phyloP scores from a whole-genome alignment of 2,113 vertebrate genomes.

The Thalassarche chlororhynchos region DNA sequence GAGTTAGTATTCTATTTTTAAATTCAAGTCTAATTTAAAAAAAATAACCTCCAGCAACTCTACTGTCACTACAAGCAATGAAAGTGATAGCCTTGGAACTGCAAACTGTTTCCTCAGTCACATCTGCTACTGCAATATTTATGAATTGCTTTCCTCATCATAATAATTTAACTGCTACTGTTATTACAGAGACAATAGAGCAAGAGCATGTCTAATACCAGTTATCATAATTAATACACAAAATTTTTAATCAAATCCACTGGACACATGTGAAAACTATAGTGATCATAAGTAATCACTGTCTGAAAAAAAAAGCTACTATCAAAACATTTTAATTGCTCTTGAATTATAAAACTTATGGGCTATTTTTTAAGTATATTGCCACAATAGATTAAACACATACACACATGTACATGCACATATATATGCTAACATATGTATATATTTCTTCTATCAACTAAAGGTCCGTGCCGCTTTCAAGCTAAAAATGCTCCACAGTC shows the following conservation, averaged over 20 bases:
- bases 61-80: slow-evolving; percentile 7
- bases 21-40: slow-evolving; percentile 12
- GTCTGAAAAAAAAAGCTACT: background rate
- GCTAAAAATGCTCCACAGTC: background rate
- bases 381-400: background rate
- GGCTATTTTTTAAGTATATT: background rate
- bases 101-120: background rate
- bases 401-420: accelerated
- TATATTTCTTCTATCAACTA: background rate
- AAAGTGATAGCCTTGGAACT: background rate
- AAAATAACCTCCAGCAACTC: slow-evolving; percentile 19
- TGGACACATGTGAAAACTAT: background rate
- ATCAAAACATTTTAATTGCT: background rate
- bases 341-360: background rate
- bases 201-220: background rate
- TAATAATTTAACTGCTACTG: background rate
- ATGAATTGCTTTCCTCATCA: background rate
- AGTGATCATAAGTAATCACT: background rate
- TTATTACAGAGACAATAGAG: background rate
- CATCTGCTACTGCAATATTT: slow-evolving; percentile 7
- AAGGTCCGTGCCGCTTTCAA: background rate
- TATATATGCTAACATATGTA: background rate
- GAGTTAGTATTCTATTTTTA: slow-evolving; percentile 20
- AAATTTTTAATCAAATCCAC: background rate
- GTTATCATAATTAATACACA: background rate